Percentiles rank a stretch among this genome's conserved stretches.
Conservation (phyloP, 2,113 vertebrate species). For the Ptilorrhoa leucosticta region DNA sequence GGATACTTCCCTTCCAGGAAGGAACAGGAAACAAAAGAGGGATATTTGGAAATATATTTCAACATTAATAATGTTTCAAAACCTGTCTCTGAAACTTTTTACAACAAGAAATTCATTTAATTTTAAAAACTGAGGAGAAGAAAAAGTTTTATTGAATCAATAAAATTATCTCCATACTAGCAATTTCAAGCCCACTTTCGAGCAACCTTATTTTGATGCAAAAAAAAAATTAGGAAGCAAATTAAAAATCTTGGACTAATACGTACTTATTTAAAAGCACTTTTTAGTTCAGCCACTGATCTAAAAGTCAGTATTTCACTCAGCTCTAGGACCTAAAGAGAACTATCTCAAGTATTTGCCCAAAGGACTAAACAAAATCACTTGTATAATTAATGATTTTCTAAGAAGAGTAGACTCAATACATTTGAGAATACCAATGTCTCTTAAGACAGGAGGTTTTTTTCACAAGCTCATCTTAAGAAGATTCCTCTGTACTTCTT, state of each 20-base stretch:
- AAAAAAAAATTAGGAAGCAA: neutral
- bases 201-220: neutral
- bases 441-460: slow-evolving; percentile 44
- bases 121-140: neutral
- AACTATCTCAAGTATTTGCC: slow-evolving; percentile 10
- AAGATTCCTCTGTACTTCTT: slow-evolving; percentile 41
- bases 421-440: slow-evolving; percentile 33
- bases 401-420: slow-evolving; percentile 16
- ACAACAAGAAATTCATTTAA: neutral
- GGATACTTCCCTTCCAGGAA: neutral
- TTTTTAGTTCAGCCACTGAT: slow-evolving; percentile 6
- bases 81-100: neutral
- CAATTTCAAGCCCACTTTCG: neutral
- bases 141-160: neutral
- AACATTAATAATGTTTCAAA: neutral
- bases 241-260: neutral
- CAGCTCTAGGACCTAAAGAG: slow-evolving; percentile 1
- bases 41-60: neutral
- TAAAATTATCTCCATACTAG: neutral
- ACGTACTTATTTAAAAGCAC: neutral
- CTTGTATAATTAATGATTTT: slow-evolving; percentile 55
- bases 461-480: slow-evolving; percentile 27
- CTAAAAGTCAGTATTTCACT: slow-evolving; percentile 32
- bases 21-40: neutral
- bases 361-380: slow-evolving; percentile 55